Evolutionary conservation across 2,113 vertebrate genomes (phyloP).

Genomic region (Chaetodon trifascialis): DNA sequence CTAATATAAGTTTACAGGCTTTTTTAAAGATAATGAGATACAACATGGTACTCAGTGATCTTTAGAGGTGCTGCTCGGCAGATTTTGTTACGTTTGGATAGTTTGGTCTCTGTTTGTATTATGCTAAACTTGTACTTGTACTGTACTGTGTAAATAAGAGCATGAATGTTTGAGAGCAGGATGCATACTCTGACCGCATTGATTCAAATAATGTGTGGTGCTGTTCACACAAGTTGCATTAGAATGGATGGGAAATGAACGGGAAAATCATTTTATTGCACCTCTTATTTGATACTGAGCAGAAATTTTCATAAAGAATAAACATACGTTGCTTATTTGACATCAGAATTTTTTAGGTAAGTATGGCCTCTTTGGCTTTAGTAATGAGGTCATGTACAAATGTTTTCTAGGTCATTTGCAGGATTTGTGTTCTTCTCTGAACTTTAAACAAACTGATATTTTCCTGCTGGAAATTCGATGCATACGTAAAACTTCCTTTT

Average conservation of each 20-base stretch:
- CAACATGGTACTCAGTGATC: too few relatives aligned
- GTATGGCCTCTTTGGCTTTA: background rate
- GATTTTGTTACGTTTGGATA: too few relatives aligned
- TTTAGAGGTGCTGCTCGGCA: too few relatives aligned
- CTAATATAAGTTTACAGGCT: too few relatives aligned
- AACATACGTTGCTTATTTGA: background rate
- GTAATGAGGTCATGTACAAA: slow-evolving; percentile 1
- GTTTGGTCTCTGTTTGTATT: background rate
- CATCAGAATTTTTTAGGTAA: background rate
- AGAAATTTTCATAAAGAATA: slow-evolving; percentile 3
- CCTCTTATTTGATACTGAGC: slow-evolving; percentile 2
- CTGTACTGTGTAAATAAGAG: background rate
- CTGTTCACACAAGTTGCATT: background rate
- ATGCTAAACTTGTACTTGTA: background rate
- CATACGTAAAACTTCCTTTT: background rate
- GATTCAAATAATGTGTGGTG: background rate
- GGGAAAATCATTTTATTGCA: slow-evolving; percentile 12
- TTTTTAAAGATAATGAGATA: too few relatives aligned
- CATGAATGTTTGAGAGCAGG: background rate
- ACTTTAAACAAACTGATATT: background rate
- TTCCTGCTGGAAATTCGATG: background rate
- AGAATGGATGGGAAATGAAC: background rate
- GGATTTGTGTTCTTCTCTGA: background rate
- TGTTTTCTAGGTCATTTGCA: slow-evolving; percentile 7
- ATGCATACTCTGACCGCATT: background rate